These are phyloP conservation scores for Bruchidius siliquastri DNA, from an alignment of 2,888 invertebrate species.

Conservation along the genomic window DNA sequence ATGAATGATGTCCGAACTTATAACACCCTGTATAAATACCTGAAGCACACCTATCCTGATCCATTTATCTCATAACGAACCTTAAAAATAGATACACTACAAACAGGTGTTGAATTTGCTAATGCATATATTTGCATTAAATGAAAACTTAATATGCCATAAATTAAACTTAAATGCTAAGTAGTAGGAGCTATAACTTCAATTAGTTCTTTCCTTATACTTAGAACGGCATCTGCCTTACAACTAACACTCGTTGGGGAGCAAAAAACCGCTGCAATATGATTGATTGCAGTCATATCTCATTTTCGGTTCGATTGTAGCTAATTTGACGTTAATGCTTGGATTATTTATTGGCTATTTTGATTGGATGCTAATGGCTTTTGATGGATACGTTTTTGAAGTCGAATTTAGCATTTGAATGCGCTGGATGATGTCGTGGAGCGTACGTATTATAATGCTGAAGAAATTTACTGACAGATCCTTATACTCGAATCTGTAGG, in stretches of 20 bases:
- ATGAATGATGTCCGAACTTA: no score
- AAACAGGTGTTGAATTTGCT: background rate
- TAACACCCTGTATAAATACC: no score
- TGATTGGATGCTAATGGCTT: background rate
- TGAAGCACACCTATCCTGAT: no score
- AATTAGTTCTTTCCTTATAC: background rate
- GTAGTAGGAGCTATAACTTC: background rate
- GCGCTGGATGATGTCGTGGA: background rate
- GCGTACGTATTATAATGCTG: background rate
- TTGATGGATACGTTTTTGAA: background rate
- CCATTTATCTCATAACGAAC: no score
- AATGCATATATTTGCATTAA: background rate
- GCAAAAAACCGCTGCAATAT: background rate
- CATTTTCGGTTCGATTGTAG: background rate
- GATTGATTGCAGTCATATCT: background rate
- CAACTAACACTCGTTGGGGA: background rate
- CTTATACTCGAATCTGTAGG: background rate
- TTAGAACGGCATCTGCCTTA: background rate
- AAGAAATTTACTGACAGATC: background rate
- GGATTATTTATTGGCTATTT: background rate
- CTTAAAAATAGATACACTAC: no score
- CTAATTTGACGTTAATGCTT: background rate
- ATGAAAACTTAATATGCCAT: background rate
- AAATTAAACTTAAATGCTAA: background rate
- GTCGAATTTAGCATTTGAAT: background rate